Evolutionary conservation across 2,888 invertebrate species (phyloP).

Genomic region (Scotopteryx bipunctaria): DNA sequence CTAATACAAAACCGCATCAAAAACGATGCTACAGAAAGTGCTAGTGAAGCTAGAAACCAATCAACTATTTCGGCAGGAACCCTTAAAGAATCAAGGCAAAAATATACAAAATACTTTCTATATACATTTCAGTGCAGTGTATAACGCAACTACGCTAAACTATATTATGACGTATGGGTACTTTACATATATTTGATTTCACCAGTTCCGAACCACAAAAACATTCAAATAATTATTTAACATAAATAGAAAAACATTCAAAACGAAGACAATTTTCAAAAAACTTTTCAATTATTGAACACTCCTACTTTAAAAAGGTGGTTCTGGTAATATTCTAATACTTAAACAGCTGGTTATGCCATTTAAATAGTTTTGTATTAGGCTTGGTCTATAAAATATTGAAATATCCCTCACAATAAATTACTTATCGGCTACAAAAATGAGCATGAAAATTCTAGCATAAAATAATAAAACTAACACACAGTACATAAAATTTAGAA

Average conservation of each 20-base stretch:
- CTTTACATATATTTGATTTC: background rate
- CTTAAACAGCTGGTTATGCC: too few species aligned
- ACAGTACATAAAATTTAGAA: constrained; percentile 22
- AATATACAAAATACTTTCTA: constrained; percentile 47
- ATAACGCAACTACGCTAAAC: constrained; percentile 27
- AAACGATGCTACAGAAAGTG: constrained; percentile 33
- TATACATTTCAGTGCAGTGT: constrained; percentile 36
- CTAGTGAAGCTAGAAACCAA: constrained; percentile 27
- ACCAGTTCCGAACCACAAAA: constrained; percentile 4
- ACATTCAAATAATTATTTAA: background rate
- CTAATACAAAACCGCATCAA: constrained; percentile 34
- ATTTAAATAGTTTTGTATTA: constrained; percentile 5
- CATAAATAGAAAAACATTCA: too few species aligned
- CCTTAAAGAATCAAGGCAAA: constrained; percentile 43
- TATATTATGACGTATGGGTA: constrained; percentile 9
- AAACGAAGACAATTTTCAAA: too few species aligned
- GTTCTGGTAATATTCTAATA: too few species aligned
- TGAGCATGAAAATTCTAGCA: constrained; percentile 15
- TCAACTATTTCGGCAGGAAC: constrained; percentile 33
- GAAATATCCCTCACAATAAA: constrained; percentile 1
- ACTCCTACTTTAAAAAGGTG: too few species aligned
- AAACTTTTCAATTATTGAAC: too few species aligned
- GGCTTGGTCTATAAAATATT: constrained; percentile 3
- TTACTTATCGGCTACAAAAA: constrained; percentile 14
- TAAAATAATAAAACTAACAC: constrained; percentile 14